Percentiles rank a stretch among this genome's conserved stretches.
These are phyloP conservation scores for Vanessa cardui DNA, from an alignment of 2,888 invertebrate species.

Conservation along the genomic window DNA sequence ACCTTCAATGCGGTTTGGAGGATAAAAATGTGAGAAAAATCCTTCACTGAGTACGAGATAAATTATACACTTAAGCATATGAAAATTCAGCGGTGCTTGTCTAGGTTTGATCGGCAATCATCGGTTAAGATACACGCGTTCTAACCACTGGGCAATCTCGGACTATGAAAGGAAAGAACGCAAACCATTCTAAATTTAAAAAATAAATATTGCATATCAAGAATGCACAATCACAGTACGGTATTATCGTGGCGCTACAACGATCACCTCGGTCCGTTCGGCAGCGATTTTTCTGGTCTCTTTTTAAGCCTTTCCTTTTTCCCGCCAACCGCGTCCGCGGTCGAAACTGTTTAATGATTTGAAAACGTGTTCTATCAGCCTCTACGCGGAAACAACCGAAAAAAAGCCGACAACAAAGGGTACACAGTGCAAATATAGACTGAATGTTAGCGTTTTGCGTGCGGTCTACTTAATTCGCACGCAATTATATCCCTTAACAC, in stretches of 20 bases:
- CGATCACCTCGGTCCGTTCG: constrained; percentile 62
- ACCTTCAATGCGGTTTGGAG: too few relatives aligned
- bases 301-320: constrained; percentile 67
- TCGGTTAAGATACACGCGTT: too few relatives aligned
- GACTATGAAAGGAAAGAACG: too few relatives aligned
- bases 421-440: constrained; percentile 80
- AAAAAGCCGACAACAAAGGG: constrained; percentile 80
- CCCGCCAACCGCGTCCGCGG: constrained; percentile 65
- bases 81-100: too few relatives aligned
- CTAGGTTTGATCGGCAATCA: too few relatives aligned
- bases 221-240: constrained; percentile 44
- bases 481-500: constrained; percentile 52
- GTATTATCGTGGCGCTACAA: constrained; percentile 66
- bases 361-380: constrained; percentile 84
- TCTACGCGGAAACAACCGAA: constrained; percentile 81
- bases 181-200: not conserved
- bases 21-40: too few relatives aligned
- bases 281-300: constrained; percentile 61
- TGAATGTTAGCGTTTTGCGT: constrained; percentile 52
- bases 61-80: too few relatives aligned
- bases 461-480: constrained; percentile 37
- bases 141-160: too few relatives aligned
- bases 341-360: constrained; percentile 83
- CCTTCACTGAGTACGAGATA: too few relatives aligned
- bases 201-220: constrained; percentile 44